phyloP scores from a whole-genome alignment of 1,140 invertebrate genomes.

The Adelges cooleyi region DNA sequence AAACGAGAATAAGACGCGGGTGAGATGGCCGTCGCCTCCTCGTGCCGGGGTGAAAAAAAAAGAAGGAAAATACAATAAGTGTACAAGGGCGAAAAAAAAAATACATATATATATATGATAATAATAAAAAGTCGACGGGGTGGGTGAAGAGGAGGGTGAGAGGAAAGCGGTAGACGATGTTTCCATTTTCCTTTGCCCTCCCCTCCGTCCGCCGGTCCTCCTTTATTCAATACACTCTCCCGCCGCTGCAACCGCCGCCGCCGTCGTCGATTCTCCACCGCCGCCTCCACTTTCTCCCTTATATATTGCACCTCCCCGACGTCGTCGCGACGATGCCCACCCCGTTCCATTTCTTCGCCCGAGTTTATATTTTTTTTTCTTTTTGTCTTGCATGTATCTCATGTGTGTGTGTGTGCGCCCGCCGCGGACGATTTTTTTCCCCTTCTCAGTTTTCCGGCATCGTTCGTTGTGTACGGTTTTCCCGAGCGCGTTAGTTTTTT shows the following conservation, averaged over 20 bases:
- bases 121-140: slow-evolving; percentile 20
- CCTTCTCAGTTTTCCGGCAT: slow-evolving; percentile 28
- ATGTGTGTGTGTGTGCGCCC: slow-evolving; percentile 22
- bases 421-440: slow-evolving; percentile 22
- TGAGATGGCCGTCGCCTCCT: not conserved
- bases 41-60: no score
- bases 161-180: slow-evolving; percentile 18
- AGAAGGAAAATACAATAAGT: slow-evolving; percentile 25
- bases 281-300: not conserved
- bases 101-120: no score
- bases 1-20: slow-evolving; percentile 5
- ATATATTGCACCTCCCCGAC: slow-evolving; percentile 11
- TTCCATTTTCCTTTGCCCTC: slow-evolving; percentile 25
- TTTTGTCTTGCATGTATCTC: slow-evolving; percentile 29
- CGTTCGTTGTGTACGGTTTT: slow-evolving; percentile 28
- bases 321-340: slow-evolving; percentile 16
- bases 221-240: slow-evolving; percentile 6
- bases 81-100: slow-evolving; percentile 24
- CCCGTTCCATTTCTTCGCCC: slow-evolving; percentile 21
- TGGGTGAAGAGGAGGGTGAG: not conserved
- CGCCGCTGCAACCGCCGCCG: not conserved
- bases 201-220: slow-evolving; percentile 5
- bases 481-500: slow-evolving; percentile 5
- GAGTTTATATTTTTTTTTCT: slow-evolving; percentile 19
- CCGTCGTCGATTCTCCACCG: not conserved